Conservation (phyloP, 1,140 invertebrate genomes). For the Leptinotarsa lineolata region DNA sequence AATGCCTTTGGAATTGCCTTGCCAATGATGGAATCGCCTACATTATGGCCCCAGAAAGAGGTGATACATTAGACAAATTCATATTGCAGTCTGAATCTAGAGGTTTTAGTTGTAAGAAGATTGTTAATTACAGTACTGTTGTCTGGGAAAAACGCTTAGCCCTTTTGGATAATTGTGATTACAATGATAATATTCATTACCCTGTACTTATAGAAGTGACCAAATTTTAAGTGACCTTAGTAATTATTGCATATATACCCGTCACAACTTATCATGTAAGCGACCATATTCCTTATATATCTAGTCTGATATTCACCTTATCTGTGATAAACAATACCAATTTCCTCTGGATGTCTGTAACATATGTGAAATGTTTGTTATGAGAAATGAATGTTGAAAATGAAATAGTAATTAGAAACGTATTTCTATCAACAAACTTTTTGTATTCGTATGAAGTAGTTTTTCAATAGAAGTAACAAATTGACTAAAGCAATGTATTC, state of each 20-base stretch:
- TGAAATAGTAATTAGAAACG: background rate
- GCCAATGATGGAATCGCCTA: constrained; percentile 69
- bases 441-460: background rate
- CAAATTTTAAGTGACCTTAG: constrained; percentile 58
- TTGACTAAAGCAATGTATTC: too few relatives aligned
- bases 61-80: constrained; percentile 73
- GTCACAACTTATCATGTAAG: constrained; percentile 7
- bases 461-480: too few relatives aligned
- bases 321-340: constrained; percentile 57
- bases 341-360: constrained; percentile 45
- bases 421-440: background rate
- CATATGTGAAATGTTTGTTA: background rate
- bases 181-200: constrained; percentile 71
- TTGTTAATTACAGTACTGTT: constrained; percentile 64
- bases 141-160: constrained; percentile 71
- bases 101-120: constrained; percentile 64
- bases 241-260: constrained; percentile 28
- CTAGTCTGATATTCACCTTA: constrained; percentile 55
- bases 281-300: constrained; percentile 40
- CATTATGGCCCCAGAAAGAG: constrained; percentile 77
- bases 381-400: background rate
- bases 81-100: constrained; percentile 62
- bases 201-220: constrained; percentile 66
- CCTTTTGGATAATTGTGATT: constrained; percentile 64
- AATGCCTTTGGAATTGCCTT: constrained; percentile 70